Percentiles rank a stretch among this genome's conserved stretches.
These are phyloP conservation scores for Adineta ricciae DNA, from an alignment of 2,888 invertebrate species.

Conservation along the genomic window DNA sequence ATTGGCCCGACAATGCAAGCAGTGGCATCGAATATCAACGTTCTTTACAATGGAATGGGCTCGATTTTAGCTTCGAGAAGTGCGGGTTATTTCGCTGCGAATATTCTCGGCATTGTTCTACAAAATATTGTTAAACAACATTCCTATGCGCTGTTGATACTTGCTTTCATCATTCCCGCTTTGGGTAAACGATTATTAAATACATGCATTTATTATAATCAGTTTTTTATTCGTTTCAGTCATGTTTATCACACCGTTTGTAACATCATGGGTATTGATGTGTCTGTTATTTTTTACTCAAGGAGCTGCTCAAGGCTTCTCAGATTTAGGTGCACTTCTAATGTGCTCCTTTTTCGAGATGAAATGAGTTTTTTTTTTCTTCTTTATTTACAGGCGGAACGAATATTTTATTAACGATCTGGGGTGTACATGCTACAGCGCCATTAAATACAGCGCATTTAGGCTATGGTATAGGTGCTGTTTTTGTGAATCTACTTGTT, in stretches of 20 bases:
- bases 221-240: background rate
- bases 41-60: background rate
- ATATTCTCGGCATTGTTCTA: background rate
- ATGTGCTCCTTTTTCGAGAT: background rate
- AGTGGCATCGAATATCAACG: too few relatives aligned
- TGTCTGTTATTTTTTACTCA: background rate
- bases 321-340: background rate
- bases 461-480: conserved; percentile 40
- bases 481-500: conserved; percentile 39
- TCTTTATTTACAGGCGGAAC: conserved; percentile 39
- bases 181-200: background rate
- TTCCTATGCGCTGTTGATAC: background rate
- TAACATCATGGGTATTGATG: background rate
- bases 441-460: conserved; percentile 40
- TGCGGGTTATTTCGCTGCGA: background rate
- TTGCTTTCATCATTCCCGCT: background rate
- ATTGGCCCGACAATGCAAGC: background rate
- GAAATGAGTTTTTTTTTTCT: background rate
- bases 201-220: too few relatives aligned
- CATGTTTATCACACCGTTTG: background rate
- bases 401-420: conserved; percentile 38
- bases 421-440: conserved; percentile 39
- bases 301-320: background rate
- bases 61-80: background rate
- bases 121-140: background rate